phyloP scores from a whole-genome alignment of 2,888 invertebrate genomes.

The Stenotaenia linearis region DNA sequence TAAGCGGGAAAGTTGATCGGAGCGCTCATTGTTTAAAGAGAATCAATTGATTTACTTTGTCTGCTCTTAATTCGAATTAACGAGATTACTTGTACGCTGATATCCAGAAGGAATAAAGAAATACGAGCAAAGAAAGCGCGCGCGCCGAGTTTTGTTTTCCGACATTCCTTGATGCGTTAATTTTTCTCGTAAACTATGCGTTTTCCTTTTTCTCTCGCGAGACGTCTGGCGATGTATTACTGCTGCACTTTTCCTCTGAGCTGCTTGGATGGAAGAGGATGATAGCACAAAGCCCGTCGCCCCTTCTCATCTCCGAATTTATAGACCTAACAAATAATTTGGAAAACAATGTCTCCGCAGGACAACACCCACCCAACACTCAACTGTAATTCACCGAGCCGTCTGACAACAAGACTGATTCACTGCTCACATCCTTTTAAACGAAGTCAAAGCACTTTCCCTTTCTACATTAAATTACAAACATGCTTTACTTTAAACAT shows the following conservation, averaged over 20 bases:
- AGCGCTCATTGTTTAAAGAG: background rate
- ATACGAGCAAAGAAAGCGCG: background rate
- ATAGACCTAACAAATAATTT: slow-evolving; percentile 31
- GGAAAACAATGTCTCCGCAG: slow-evolving; percentile 29
- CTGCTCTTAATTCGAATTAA: background rate
- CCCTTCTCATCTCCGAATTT: slow-evolving; percentile 28
- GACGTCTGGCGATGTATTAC: slow-evolving; percentile 5
- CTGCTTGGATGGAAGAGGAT: slow-evolving; percentile 3
- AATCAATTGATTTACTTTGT: background rate
- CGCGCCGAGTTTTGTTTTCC: slow-evolving; percentile 19
- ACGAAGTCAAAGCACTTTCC: slow-evolving; percentile 18
- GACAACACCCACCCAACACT: slow-evolving; percentile 26
- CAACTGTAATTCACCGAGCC: slow-evolving; percentile 9
- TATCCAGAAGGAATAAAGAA: background rate
- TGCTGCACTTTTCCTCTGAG: slow-evolving; percentile 11
- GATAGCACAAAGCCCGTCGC: slow-evolving; percentile 16
- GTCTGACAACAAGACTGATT: slow-evolving; percentile 24
- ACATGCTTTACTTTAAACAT: slow-evolving; percentile 21
- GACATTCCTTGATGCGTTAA: slow-evolving; percentile 24
- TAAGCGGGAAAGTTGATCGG: no score
- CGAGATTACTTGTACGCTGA: background rate
- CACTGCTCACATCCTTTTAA: slow-evolving; percentile 26
- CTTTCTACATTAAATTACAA: slow-evolving; percentile 24
- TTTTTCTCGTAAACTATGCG: slow-evolving; percentile 26
- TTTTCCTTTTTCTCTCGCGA: slow-evolving; percentile 15